Base-by-base conservation (phyloP, 1,140 invertebrate genomes). In the Potamilus streckersoni region DNA sequence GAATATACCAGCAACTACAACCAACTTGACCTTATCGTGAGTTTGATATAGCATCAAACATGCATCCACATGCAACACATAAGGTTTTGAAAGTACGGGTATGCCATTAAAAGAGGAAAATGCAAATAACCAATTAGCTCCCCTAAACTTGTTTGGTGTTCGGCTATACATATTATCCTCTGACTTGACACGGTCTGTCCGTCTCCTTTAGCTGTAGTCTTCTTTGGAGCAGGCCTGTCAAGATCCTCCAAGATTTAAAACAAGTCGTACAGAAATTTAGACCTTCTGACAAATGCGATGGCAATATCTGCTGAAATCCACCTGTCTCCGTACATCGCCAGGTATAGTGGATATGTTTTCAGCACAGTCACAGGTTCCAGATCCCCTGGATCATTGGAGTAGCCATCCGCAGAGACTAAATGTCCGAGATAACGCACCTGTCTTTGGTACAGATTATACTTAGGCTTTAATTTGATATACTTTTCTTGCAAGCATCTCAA, bases 401-500 rank as follows among this genome's bases (percentile, higher is more conserved):
- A 74, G 1, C 81, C 71, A 55, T 74, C 23, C 8, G 61, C 57
- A 57, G 81, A 66, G 1, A 80, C 57, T 13, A 71, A 11, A 58
- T 80, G 83, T 14, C 86, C 87, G 8, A 82, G 57, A 57, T 66
- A 74, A 63, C 58, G 57, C 5, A 75, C 73, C 58, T 79, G 20
- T 20, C 57, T 2, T 23, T 57, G n/a, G 13, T 73, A 76, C 8
- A 81, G 23, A 16, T 73, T 17, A 61, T 73, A 81, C 56, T 81
- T 81, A 0, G 68, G 61, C 66, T 79, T 72, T 6, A 79, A 56
- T 38, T 76, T 79, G 38, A 78, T 61, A 20, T 79, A 71, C 2
- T 88, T 86, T 63, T 78, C 67, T 56, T 69, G 72, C 13, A 92
- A 77, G 64, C 85, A 77, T 27, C 84, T 64, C 11, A 91, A 82